These are phyloP conservation scores for Siphlonurus alternatus DNA, from an alignment of 2,888 invertebrate genomes.

Conservation along the genomic window DNA sequence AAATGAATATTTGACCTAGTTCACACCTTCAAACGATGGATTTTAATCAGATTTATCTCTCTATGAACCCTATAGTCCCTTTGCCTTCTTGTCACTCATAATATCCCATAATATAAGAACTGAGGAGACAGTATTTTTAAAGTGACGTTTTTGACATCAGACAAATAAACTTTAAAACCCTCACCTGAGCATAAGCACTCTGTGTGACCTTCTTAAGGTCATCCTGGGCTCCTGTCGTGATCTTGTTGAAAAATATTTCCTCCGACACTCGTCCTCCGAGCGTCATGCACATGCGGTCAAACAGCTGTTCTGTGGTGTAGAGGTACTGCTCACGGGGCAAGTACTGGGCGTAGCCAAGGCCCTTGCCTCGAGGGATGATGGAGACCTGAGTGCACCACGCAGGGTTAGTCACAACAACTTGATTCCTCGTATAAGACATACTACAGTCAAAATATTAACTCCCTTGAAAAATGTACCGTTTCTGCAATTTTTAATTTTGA, in stretches of 20 bases:
- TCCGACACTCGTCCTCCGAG: slow-evolving; percentile 96
- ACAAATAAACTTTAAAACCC: too few species aligned
- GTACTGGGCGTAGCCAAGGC: slow-evolving; percentile 97
- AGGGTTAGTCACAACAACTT: neutral
- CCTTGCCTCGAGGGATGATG: slow-evolving; percentile 96
- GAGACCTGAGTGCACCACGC: slow-evolving; percentile 55
- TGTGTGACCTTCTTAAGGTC: slow-evolving; percentile 97
- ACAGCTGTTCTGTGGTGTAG: slow-evolving; percentile 89
- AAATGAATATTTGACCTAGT: too few species aligned
- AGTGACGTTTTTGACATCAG: too few species aligned
- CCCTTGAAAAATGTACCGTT: too few species aligned
- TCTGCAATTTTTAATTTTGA: too few species aligned
- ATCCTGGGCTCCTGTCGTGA: slow-evolving; percentile 98
- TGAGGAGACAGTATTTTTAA: too few species aligned
- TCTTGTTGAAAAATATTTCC: slow-evolving; percentile 86
- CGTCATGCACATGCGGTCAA: slow-evolving; percentile 98
- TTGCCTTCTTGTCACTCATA: too few species aligned
- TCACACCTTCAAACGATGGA: too few species aligned
- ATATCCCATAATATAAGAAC: too few species aligned
- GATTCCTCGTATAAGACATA: neutral
- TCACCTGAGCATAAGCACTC: slow-evolving; percentile 86
- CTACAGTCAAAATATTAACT: neutral
- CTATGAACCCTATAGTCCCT: too few species aligned
- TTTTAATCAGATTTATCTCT: too few species aligned
- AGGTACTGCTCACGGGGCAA: slow-evolving; percentile 96